Conservation (phyloP, 2,888 invertebrate genomes). For the Belgica antarctica region DNA sequence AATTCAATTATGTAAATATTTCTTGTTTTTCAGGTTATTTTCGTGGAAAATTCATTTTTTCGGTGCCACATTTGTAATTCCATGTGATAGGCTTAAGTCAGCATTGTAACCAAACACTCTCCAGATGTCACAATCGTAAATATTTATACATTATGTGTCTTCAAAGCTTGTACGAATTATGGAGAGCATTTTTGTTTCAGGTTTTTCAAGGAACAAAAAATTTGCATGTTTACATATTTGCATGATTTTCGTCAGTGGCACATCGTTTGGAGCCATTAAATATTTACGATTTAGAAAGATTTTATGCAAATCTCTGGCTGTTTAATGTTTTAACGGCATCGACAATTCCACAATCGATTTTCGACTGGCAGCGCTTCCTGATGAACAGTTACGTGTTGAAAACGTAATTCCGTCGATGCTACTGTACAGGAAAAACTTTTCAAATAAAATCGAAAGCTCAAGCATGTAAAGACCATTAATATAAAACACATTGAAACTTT, state of each 20-base stretch:
- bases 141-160: not conserved
- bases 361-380: too few relatives aligned
- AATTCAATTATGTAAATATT: not conserved
- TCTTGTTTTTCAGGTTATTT: not conserved
- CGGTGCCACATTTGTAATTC: conserved; percentile 19
- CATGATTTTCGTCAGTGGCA: conserved; percentile 23
- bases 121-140: conserved; percentile 12
- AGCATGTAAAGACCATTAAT: not conserved
- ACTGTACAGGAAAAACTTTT: too few relatives aligned
- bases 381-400: too few relatives aligned
- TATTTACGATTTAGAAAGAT: conserved; percentile 17
- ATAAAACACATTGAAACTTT: conserved; percentile 12
- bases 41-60: too few relatives aligned
- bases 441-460: not conserved
- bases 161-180: not conserved
- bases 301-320: not conserved
- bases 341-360: too few relatives aligned
- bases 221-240: conserved; percentile 14
- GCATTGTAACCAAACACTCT: not conserved
- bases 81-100: not conserved
- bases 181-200: not conserved
- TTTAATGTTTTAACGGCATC: not conserved
- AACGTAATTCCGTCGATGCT: too few relatives aligned
- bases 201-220: not conserved
- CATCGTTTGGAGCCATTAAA: conserved; percentile 35